Base-by-base conservation (phyloP, 2,888 invertebrate species). In the Noctua janthe region DNA sequence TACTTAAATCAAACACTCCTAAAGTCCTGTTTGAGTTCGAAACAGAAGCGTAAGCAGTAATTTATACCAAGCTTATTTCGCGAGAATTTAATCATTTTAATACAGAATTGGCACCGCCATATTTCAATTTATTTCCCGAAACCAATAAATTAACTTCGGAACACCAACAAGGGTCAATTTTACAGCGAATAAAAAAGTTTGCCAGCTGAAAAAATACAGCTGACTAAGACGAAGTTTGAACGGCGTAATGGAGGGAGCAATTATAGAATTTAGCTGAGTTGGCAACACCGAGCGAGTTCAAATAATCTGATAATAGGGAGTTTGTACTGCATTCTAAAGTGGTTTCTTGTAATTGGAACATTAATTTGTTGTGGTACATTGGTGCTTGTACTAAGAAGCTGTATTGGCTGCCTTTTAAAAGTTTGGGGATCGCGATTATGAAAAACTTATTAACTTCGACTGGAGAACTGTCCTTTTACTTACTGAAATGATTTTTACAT, bases 211-310 rank as follows among this genome's bases (percentile, higher is more conserved):
- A 85, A 88, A 81, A 85, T 87, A 83, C 73, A 76, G 82, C 81
- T 80, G 83, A 86, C 84, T 75, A 77, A 85, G 82, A 82, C 83
- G 84, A 87, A 87, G 87, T 87, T 89, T 82, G 72, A 78, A 76
- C 75, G 83, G 82, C 81, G 86, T 87, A 88, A 91, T 90, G 89
- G 91, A 90, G 90, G 82, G 87, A 91, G 91, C 93, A 94, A 93
- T 94, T 94, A 94, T 84, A 81, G 91, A 89, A 88, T 90, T 89
- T 87, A 85, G 91, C 87, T 87, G 91, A 91, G 89, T 88, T 80
- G 85, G 78, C 78, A 82, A 71, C 74, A 73, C 56, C 56, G 81
- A 78, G 74, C 66, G 47, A 74, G 54, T 47, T 76, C 66, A 56
- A 66, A 75, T 86, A 83, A 88, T 84, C 80, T 79, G 81, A 89